phyloP scores from a whole-genome alignment of 2,113 vertebrate species.

The Corythoichthys intestinalis region DNA sequence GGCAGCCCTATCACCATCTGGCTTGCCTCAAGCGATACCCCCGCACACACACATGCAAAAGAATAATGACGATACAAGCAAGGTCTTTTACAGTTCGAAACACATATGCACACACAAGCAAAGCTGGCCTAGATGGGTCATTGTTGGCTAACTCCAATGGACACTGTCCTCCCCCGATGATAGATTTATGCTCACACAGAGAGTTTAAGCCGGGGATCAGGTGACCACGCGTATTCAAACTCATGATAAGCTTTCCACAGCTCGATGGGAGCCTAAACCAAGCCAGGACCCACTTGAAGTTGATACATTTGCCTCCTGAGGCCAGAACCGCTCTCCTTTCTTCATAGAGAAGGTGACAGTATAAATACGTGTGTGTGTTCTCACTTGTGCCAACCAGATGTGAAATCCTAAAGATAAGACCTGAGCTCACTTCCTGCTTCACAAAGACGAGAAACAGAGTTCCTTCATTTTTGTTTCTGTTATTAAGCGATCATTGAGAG shows the following conservation, averaged over 20 bases:
- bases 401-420: slow-evolving; percentile 53
- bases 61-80: slow-evolving; percentile 44
- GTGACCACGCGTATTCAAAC: slow-evolving; percentile 46
- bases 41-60: slow-evolving; percentile 16
- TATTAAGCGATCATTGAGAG: background rate
- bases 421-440: slow-evolving; percentile 49
- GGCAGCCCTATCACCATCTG: slow-evolving; percentile 67
- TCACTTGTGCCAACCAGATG: slow-evolving; percentile 35
- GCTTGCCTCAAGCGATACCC: slow-evolving; percentile 44
- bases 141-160: slow-evolving; percentile 46
- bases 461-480: slow-evolving; percentile 24
- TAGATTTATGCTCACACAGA: slow-evolving; percentile 60
- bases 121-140: slow-evolving; percentile 64
- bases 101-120: slow-evolving; percentile 37
- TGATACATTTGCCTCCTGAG: background rate
- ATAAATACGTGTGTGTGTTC: slow-evolving; percentile 23
- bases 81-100: slow-evolving; percentile 37
- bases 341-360: slow-evolving; percentile 8
- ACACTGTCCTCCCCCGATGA: slow-evolving; percentile 35
- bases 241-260: slow-evolving; percentile 32
- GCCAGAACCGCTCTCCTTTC: background rate
- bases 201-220: slow-evolving; percentile 41
- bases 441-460: slow-evolving; percentile 26
- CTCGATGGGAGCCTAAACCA: slow-evolving; percentile 36
- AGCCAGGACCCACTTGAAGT: slow-evolving; percentile 4